Base-by-base conservation (phyloP, 2,888 invertebrate species). In the Phyto melanocephala region DNA sequence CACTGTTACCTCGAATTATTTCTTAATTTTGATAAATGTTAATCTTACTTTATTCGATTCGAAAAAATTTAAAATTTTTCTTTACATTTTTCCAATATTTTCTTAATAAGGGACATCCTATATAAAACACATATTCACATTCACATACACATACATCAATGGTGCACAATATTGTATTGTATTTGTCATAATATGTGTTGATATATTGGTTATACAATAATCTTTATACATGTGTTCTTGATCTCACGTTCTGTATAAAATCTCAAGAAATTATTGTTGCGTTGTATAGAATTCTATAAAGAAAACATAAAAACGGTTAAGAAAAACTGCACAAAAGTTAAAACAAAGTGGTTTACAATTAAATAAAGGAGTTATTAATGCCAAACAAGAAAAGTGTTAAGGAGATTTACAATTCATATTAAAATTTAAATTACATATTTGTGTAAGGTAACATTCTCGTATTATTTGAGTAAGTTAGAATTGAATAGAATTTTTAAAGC, bases 171-270 rank as follows among this genome's bases (percentile, higher is more conserved):
- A 40, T 60, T 40, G 10, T 40, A 50, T 52, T 40, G 45, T 50
- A 35, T 62, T 68, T 63, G 62, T 22, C 56, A 56, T 65, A 65
- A 52, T 60, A 65, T 70, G 58, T 58, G 71, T 79, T 79, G 58
- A 35, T 63, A 42, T 62, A 45, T 63, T 35, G 33, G 45, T 58
- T 71, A 15, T 56, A 71, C 20, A 54, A 62, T 65, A 11, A 28
- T n/a, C 52, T 15, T 8, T 3, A 24, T 58, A 72, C 81, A 81
- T 37, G 65, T 81, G 81, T 28, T 72, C 13, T 15, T 45, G 67
- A 52, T 81, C 81, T n/a, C 81, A 81, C 76, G 81, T 81, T 81
- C 37, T 65, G n/a, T 20, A 65, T 58, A 67, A 72, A 72, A 40
- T 79, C 79, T 72, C 72, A 72, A 67, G 65, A 72, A 47, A 35